Evolutionary conservation across 2,113 vertebrate genomes (phyloP), one percentile per base, ranked within the genome.

Genomic region (Rafetus swinhoei): DNA sequence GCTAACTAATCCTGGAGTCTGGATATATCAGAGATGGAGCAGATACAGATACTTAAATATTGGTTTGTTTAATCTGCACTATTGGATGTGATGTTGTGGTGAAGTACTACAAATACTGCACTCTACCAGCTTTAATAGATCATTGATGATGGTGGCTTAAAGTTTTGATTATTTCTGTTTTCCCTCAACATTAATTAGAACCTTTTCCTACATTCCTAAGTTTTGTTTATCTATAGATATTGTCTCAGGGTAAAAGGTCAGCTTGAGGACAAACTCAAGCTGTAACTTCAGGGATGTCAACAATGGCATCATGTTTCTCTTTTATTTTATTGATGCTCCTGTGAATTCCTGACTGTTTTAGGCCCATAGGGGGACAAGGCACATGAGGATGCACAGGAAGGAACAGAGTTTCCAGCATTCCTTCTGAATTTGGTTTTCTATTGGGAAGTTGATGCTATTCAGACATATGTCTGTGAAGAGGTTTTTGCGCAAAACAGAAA

Each of bases 1-100:
- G 19, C 21, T 87, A 94, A 25, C 18, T 24, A 91, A 86, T 1
- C 72, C 65, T 93, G 94, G 69, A 95, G 92, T 96, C 74, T 84
- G 35, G 27, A n/a, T 7, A 52, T 0, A 2, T 29, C 27, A 88
- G 74, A 11, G 55, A 25, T 19, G 16, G 52, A 62, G 81, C 94
- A 89, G 81, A n/a, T 9, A 1, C 57, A 45, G 45, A 45, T 45
- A 45, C 45, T 45, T 32, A 93, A 95, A 88, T 52, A 74, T 9
- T 82, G 60, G 15, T 88, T 91, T 85, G 52, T 76, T 94, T 93
- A 87, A 85, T 91, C 62, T 65, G 90, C 72, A 35, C 39, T 79
- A 85, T 54, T 85, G 55, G 62, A 72, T 87, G 86, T 69, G 59
- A 79, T 8, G 29, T 27, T 89, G 11, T 65, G 32, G 57, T 80